Evolutionary conservation across 1,140 invertebrate species (phyloP).

Genomic region (Tenebrio molitor): DNA sequence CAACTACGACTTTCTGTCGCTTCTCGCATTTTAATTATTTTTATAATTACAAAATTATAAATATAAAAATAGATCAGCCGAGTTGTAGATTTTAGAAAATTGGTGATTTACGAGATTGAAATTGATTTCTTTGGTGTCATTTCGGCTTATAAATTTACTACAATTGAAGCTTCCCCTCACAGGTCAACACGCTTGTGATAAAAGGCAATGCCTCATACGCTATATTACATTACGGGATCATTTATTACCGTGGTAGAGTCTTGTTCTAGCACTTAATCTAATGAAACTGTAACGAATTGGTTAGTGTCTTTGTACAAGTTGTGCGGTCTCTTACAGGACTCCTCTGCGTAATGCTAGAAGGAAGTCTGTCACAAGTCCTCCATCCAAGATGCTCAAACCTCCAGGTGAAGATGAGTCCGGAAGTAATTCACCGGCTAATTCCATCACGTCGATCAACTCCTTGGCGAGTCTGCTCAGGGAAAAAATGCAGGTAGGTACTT

Average conservation of each 20-base stretch:
- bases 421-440: constrained; percentile 73
- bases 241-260: constrained; percentile 29
- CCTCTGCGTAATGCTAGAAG: constrained; percentile 63
- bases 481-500: constrained; percentile 81
- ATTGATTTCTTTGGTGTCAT: neutral
- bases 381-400: constrained; percentile 60
- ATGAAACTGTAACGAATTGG: constrained; percentile 43
- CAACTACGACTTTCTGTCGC: no score
- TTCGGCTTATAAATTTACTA: constrained; percentile 17
- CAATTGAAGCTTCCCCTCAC: constrained; percentile 35
- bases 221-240: constrained; percentile 33
- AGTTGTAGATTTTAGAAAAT: no score
- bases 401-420: constrained; percentile 66
- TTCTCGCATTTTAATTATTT: no score
- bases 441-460: constrained; percentile 86
- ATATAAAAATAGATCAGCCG: no score
- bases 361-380: constrained; percentile 67
- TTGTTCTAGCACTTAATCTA: constrained; percentile 36
- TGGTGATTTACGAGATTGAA: no score
- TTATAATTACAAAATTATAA: no score
- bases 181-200: constrained; percentile 39
- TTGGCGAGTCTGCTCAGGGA: constrained; percentile 85
- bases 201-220: constrained; percentile 16
- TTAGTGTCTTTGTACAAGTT: constrained; percentile 48
- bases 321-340: constrained; percentile 60